Conservation (phyloP, 1,140 invertebrate genomes). For the Globodera rostochiensis region DNA sequence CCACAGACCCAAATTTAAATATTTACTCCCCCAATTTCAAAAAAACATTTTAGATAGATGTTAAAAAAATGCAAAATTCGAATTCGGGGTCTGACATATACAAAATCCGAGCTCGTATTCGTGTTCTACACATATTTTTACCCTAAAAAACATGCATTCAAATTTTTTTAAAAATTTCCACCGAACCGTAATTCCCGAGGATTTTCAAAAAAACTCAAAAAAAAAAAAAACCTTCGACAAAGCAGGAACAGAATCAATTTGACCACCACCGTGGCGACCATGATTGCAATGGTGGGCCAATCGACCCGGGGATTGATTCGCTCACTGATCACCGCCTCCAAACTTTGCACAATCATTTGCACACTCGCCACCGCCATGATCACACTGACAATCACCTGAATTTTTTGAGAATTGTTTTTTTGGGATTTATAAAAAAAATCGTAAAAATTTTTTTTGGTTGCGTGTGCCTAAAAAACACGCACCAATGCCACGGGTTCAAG, state of each 20-base stretch:
- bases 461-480: constrained; percentile 48
- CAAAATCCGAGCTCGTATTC: no score
- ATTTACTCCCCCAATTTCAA: no score
- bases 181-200: neutral
- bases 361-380: constrained; percentile 68
- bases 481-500: constrained; percentile 68
- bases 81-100: no score
- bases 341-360: constrained; percentile 67
- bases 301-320: constrained; percentile 51
- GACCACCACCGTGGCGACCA: constrained; percentile 65
- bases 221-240: constrained; percentile 58
- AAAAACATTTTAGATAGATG: no score
- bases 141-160: neutral
- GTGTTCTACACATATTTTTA: no score
- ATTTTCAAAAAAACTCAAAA: neutral
- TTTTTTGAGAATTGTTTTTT: neutral
- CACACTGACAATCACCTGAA: constrained; percentile 64
- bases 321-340: constrained; percentile 61
- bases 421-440: no score
- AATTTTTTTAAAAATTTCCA: constrained; percentile 9
- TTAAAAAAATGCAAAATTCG: no score
- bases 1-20: no score
- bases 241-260: constrained; percentile 66
- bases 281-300: constrained; percentile 65
- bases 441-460: neutral